Conservation (phyloP, 2,113 vertebrate species). For the Alethe diademata region DNA sequence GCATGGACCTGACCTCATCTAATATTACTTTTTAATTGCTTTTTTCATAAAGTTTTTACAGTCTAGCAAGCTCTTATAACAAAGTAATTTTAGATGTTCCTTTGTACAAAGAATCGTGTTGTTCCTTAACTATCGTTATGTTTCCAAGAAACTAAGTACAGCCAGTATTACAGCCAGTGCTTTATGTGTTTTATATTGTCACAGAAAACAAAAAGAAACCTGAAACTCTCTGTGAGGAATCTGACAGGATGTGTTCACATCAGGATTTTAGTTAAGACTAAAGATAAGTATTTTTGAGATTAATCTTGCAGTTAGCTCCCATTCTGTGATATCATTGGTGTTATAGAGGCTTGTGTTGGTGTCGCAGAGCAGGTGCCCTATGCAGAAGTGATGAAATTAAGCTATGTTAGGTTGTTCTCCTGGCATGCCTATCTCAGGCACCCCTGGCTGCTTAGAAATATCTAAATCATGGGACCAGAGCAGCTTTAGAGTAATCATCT, state of each 20-base stretch:
- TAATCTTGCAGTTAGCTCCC: background rate
- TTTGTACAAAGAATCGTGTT: background rate
- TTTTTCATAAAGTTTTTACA: background rate
- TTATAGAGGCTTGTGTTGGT: fast-evolving
- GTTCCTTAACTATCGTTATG: background rate
- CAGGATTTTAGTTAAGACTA: background rate
- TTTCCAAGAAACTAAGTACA: background rate
- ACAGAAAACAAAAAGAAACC: background rate
- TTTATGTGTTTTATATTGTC: background rate
- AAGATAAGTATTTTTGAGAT: background rate
- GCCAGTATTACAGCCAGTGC: background rate
- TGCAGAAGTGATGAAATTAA: background rate
- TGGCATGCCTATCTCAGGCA: background rate
- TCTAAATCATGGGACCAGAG: background rate
- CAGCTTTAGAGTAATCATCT: background rate
- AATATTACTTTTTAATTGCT: background rate
- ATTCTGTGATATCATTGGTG: background rate
- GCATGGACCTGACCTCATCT: background rate
- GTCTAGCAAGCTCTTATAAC: background rate
- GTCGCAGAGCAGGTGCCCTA: fast-evolving
- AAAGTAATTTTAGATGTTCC: background rate
- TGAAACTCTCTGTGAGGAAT: background rate
- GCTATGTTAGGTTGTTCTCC: background rate
- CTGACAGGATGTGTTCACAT: background rate
- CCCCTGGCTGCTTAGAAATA: background rate